These are phyloP conservation scores for Crypturellus tataupa DNA, from an alignment of 2,797 vertebrate species.

Conservation along the genomic window DNA sequence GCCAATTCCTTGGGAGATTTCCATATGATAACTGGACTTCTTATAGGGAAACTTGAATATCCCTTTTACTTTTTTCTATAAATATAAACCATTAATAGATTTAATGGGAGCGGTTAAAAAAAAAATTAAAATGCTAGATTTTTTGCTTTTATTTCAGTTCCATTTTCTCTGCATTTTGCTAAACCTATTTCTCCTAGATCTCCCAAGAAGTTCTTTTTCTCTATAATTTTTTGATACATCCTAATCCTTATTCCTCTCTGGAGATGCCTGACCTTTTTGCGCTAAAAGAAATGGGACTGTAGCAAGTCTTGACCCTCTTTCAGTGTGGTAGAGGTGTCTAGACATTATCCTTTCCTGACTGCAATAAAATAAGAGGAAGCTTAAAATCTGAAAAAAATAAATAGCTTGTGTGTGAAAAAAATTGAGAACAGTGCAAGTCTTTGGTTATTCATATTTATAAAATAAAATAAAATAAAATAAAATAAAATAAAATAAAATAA, in stretches of 20 bases:
- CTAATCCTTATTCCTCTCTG: neutral
- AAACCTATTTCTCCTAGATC: neutral
- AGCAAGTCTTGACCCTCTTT: neutral
- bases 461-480: neutral
- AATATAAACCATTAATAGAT: neutral
- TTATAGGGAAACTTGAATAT: rapidly evolving
- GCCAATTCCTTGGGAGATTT: neutral
- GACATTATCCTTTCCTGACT: neutral
- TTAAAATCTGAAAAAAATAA: neutral
- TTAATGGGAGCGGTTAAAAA: neutral
- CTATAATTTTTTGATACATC: neutral
- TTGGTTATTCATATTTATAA: neutral
- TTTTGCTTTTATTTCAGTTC: neutral
- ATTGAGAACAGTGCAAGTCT: neutral
- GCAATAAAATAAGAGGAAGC: neutral
- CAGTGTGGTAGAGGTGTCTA: neutral
- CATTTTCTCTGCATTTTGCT: neutral
- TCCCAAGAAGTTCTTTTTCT: neutral
- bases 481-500: too few species aligned
- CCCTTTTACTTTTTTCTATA: neutral
- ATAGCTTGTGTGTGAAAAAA: neutral
- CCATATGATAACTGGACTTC: neutral
- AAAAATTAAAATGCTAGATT: neutral
- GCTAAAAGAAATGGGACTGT: neutral
- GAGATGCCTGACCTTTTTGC: neutral